Base-by-base conservation (phyloP, 2,888 invertebrate species). In the Ectemnius cavifrons region DNA sequence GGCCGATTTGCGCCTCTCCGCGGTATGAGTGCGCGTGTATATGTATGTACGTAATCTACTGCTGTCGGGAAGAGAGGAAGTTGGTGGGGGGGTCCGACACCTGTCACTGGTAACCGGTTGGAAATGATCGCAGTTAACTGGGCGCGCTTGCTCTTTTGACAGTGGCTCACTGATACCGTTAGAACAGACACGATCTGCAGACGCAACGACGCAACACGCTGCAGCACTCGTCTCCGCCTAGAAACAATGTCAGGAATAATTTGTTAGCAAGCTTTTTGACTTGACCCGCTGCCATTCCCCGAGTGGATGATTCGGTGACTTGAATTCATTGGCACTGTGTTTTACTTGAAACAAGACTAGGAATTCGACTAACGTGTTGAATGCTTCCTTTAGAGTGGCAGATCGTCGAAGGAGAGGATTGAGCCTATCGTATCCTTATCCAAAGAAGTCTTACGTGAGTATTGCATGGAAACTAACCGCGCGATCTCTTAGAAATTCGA, bases 391-490 rank as follows among this genome's bases (percentile, higher is more conserved):
- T 75, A 89, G 89, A 82, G 82, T 66, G 76, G 85, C 64, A 86
- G 81, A 76, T 78, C 85, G 58, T 71, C 86, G 28, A 84, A 84
- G 68, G 86, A 86, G 67, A 75, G 78, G 63, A 67, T 73, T 57
- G 89, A 89, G 52, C 83, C 84, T 65, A 77, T 84, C 45, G 80
- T 73, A 67, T 75, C 85, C 28, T 75, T 84, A 65, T 71, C 85
- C 68, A 90, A 88, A 73, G 89, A 89, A 82, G 89, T 89, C 77
- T 88, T 91, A 81, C 91, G 91, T 90, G 85, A 85, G 89, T 88
- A 28, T 18, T 3, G 37, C 11, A 3, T 5, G 58, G 23, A 23
- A 23, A 14, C 27, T 58, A 8, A 20, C 23, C 20, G 5, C 5
- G 11, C 16, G 8, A 14, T 58, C 20, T 23, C 2, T 20, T 20